Percentiles rank a stretch among this genome's conserved stretches.
Conservation (phyloP, 2,888 invertebrate genomes). For the Leptopilina syphax region DNA sequence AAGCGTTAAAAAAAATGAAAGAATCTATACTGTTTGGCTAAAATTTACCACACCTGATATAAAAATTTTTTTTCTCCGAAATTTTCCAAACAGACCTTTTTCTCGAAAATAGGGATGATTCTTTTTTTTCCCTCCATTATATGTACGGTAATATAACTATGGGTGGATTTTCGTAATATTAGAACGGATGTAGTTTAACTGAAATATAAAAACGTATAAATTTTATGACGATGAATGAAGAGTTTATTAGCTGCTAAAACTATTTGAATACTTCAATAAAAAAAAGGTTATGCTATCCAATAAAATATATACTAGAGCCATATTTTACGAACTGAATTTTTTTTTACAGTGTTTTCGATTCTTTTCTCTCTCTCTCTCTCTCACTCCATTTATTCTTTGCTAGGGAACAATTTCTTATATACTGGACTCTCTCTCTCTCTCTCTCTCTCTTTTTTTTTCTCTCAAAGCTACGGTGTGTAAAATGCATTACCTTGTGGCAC, state of each 20-base stretch:
- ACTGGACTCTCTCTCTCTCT: background rate
- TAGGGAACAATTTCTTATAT: conserved; percentile 33
- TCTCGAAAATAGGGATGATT: no score
- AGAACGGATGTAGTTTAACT: no score
- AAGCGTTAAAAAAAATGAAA: no score
- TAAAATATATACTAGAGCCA: background rate
- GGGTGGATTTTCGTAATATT: no score
- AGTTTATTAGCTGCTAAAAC: conserved; percentile 12
- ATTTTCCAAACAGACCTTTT: no score
- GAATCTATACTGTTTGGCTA: no score
- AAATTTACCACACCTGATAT: no score
- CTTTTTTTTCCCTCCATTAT: no score
- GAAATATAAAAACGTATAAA: no score
- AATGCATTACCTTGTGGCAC: conserved; percentile 59
- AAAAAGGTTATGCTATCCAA: conserved; percentile 7
- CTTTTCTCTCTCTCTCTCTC: conserved; percentile 16
- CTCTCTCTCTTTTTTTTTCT: no score
- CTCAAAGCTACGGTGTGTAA: conserved; percentile 54
- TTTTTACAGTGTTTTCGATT: background rate
- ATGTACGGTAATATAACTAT: no score
- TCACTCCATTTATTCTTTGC: conserved; percentile 34
- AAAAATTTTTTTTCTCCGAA: no score
- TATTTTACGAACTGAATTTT: conserved; percentile 15
- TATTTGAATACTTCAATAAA: conserved; percentile 1
- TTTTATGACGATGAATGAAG: background rate